Conservation (phyloP, 2,113 vertebrate genomes). For the Bos javanicus region DNA sequence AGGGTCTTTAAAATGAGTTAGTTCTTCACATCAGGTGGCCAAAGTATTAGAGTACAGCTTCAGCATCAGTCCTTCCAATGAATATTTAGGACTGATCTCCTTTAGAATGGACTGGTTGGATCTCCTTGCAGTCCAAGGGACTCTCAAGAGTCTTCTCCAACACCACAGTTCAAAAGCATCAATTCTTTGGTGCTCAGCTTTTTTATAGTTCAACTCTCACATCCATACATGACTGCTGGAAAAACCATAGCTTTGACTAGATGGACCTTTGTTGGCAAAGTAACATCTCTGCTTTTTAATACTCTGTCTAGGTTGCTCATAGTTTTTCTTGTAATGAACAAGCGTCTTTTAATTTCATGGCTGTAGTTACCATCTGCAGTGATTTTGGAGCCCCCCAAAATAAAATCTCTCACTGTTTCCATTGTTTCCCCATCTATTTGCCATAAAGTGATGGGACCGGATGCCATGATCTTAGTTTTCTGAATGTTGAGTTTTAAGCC, state of each 20-base stretch:
- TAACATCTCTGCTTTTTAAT: not conserved
- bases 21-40: not conserved
- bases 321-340: not conserved
- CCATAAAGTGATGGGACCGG: not conserved
- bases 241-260: not conserved
- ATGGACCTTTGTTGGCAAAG: not conserved
- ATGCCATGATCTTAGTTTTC: not conserved
- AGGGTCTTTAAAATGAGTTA: not conserved
- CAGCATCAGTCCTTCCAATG: not conserved
- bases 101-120: not conserved
- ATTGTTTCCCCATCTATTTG: not conserved
- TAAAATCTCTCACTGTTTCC: not conserved
- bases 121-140: not conserved
- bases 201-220: not conserved
- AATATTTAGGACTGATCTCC: not conserved
- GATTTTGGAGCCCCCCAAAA: not conserved
- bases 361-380: not conserved
- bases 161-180: not conserved
- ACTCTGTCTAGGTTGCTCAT: not conserved
- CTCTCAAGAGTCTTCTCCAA: not conserved
- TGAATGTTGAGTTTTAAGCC: not conserved
- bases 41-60: not conserved
- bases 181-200: rapidly evolving
- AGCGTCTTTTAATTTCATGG: not conserved
- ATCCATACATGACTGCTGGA: not conserved